Base-by-base conservation (phyloP, 1,140 invertebrate genomes). In the Scaptomyza montana region DNA sequence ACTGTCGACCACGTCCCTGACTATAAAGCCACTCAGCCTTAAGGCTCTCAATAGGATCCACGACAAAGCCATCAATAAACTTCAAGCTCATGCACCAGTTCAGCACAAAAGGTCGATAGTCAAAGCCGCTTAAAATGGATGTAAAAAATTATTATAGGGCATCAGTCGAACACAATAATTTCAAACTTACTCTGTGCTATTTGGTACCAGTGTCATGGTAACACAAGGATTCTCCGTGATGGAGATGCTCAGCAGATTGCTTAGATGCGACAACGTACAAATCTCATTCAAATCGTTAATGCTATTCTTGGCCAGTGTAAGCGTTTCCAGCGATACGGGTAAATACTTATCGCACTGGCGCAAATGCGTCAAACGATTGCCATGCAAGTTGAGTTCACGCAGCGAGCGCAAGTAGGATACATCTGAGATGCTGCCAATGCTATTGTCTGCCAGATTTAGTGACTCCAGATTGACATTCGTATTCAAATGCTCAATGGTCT, bases 11-110 rank as follows among this genome's bases (percentile, higher is more conserved):
- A 89, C 96, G 95, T 21, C 97, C 97, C 93, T 98, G 97, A 74
- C 97, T 98, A 92, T 98, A 98, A 49, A 98, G 92, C 97, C 97
- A 98, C 91, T 98, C 97, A n/a, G 97, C 97, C 93, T 97, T 97
- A 65, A 98, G 94, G 92, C 97, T 91, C 94, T 98, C 97, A 81
- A 98, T 96, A 49, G 97, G 96, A 92, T 96, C 96, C 54, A 98
- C 96, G 57, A 96, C 94, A 92, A 95, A 97, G 43, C 97, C 97
- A 93, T 98, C 98, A 47, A 98, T 95, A 12, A 96, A 94, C 92
- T 96, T 96, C 3, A 98, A 94, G 90, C 94, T 96, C 93, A 97
- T 95, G 92, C 97, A 97, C 97, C 97, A 98, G 93, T 98, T 98
- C 61, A 98, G 94, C 67, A 98, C 94, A 94, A 97, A 98, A 46